Evolutionary conservation across 2,113 vertebrate genomes (phyloP).

Genomic region (Parotia lawesii): DNA sequence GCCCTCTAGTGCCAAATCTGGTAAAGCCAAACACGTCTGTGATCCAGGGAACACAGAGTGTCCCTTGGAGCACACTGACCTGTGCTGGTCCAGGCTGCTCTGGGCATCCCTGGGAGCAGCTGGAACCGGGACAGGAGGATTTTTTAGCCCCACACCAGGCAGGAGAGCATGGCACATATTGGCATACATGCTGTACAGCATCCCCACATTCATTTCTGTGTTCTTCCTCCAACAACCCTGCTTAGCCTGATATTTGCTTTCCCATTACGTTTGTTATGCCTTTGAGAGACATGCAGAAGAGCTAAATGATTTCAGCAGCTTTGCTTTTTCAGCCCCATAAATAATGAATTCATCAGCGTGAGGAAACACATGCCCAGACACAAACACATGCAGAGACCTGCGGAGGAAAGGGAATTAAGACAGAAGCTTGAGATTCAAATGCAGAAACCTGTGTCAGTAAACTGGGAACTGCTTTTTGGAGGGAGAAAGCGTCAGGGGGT

Average conservation of each 20-base stretch:
- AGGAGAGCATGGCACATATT: not conserved
- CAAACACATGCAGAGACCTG: not conserved
- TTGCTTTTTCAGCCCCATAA: constrained; percentile 36
- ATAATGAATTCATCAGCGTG: constrained; percentile 21
- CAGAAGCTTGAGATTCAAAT: not conserved
- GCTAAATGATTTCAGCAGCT: constrained; percentile 34
- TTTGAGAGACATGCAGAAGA: constrained; percentile 10
- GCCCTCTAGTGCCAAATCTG: constrained; percentile 39
- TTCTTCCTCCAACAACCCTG: not conserved
- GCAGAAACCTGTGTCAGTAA: not conserved
- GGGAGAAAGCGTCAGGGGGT: not conserved
- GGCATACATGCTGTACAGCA: not conserved
- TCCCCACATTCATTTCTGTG: not conserved
- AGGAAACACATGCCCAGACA: not conserved
- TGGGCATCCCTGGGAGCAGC: not conserved
- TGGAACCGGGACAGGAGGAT: not conserved
- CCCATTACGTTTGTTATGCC: constrained; percentile 17
- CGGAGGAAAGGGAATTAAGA: not conserved
- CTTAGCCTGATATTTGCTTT: not conserved
- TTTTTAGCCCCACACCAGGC: not conserved
- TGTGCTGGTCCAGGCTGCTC: not conserved
- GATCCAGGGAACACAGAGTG: not conserved
- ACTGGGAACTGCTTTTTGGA: not conserved
- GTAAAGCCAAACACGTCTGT: rapidly evolving
- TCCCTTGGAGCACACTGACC: not conserved